phyloP scores from a whole-genome alignment of 2,113 vertebrate species.

The Brevimyrus niger region DNA sequence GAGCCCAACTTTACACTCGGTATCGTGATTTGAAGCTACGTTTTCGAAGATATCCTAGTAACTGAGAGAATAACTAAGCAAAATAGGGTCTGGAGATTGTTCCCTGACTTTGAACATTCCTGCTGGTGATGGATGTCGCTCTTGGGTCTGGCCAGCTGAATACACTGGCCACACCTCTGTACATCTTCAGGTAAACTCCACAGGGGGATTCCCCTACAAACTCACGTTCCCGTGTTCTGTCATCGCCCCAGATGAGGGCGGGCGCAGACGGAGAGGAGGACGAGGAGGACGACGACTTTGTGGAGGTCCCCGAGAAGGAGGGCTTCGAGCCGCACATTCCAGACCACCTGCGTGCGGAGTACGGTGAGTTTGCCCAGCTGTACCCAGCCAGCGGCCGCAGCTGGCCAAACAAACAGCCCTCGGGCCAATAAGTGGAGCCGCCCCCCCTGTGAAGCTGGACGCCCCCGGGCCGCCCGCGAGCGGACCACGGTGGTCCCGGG shows the following conservation, averaged over 20 bases:
- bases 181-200: slow-evolving; percentile 1
- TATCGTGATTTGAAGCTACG: neutral
- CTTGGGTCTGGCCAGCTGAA: neutral
- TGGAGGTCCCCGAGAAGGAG: slow-evolving; percentile 94
- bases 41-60: neutral
- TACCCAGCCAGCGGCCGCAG: slow-evolving; percentile 32
- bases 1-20: neutral
- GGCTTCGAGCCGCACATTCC: slow-evolving; percentile 83
- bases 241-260: slow-evolving; percentile 49
- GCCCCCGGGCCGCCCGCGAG: slow-evolving; percentile 34
- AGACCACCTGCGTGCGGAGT: slow-evolving; percentile 73
- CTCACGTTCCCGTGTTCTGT: neutral
- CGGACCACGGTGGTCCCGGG: neutral
- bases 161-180: neutral
- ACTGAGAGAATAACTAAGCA: neutral
- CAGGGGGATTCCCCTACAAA: neutral
- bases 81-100: neutral
- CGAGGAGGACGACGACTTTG: slow-evolving; percentile 72
- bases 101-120: no score
- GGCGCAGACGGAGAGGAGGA: slow-evolving; percentile 44
- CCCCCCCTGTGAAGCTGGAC: neutral
- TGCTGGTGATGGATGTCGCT: neutral
- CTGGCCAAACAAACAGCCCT: slow-evolving; percentile 59
- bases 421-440: slow-evolving; percentile 28
- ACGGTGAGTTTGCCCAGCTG: slow-evolving; percentile 76